These are phyloP conservation scores for Drosophila dunni DNA, from an alignment of 1,140 invertebrate species.

Conservation along the genomic window DNA sequence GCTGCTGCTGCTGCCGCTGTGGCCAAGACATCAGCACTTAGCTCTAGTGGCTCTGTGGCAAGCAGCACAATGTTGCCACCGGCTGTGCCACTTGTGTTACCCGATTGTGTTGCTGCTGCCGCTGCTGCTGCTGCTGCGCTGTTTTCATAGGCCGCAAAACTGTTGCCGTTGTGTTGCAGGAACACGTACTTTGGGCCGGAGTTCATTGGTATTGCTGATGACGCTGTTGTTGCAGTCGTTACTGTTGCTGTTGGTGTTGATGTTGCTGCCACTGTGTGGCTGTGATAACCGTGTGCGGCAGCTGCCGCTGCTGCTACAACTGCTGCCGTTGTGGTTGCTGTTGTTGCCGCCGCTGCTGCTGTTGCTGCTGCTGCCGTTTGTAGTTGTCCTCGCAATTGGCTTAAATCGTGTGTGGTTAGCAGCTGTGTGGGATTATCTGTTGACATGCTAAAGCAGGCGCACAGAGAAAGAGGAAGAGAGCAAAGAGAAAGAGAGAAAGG, in stretches of 20 bases:
- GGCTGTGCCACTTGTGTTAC: slow-evolving; percentile 2
- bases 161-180: slow-evolving; percentile 71
- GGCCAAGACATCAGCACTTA: slow-evolving; percentile 51
- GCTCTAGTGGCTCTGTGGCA: slow-evolving; percentile 74
- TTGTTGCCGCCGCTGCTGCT: slow-evolving; percentile 8
- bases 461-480: background rate
- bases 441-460: slow-evolving; percentile 74
- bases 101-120: slow-evolving; percentile 15
- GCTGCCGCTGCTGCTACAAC: slow-evolving; percentile 44
- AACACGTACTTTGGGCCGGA: slow-evolving; percentile 79
- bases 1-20: slow-evolving; percentile 51
- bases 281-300: slow-evolving; percentile 46
- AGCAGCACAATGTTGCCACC: slow-evolving; percentile 81
- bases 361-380: slow-evolving; percentile 44
- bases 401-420: slow-evolving; percentile 72
- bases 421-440: slow-evolving; percentile 83
- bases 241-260: slow-evolving; percentile 22
- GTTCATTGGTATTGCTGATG: slow-evolving; percentile 39
- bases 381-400: slow-evolving; percentile 69
- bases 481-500: background rate
- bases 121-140: slow-evolving; percentile 35
- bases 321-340: slow-evolving; percentile 30
- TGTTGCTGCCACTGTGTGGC: slow-evolving; percentile 34
- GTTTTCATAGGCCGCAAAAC: slow-evolving; percentile 70
- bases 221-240: slow-evolving; percentile 13